Percentiles rank a stretch among this genome's conserved stretches.
phyloP scores from a whole-genome alignment of 2,888 invertebrate genomes.

The Drosophila pegasa region DNA sequence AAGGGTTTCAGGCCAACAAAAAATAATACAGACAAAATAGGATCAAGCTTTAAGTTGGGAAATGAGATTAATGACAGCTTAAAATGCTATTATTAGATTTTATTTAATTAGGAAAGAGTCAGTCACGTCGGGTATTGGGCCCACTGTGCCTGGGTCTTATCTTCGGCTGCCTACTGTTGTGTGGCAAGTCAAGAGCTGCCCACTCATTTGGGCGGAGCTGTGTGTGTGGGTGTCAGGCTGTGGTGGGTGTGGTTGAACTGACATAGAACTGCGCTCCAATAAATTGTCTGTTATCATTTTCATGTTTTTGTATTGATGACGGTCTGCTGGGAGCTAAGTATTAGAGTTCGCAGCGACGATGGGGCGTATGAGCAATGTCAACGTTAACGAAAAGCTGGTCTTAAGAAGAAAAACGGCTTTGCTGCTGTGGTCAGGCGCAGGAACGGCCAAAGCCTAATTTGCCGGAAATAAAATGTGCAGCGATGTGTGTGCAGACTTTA shows the following conservation, averaged over 20 bases:
- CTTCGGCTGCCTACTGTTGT: conserved; percentile 41
- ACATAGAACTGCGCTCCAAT: conserved; percentile 62
- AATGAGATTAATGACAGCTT: not conserved
- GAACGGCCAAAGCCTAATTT: conserved; percentile 65
- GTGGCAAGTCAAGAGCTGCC: conserved; percentile 25
- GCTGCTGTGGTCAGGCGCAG: conserved; percentile 5
- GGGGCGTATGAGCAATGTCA: conserved; percentile 61
- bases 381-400: conserved; percentile 54
- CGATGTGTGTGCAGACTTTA: conserved; percentile 67
- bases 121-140: not conserved
- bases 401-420: conserved; percentile 50
- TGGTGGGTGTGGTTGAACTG: conserved; percentile 34
- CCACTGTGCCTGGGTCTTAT: conserved; percentile 33
- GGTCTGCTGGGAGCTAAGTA: conserved; percentile 42
- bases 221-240: conserved; percentile 5
- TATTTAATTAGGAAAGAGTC: not conserved
- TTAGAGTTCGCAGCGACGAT: not conserved
- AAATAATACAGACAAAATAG: no score
- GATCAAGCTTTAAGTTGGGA: not conserved
- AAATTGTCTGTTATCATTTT: conserved; percentile 80
- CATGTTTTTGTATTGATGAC: conserved; percentile 74
- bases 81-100: not conserved
- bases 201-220: conserved; percentile 29
- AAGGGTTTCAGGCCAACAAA: no score
- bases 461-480: conserved; percentile 79